Evolutionary conservation across 64 coral and sea anemone genomes (phyloP), one percentile per base, ranked within the genome.

Genomic region (Hydrozoanthus tunicans): DNA sequence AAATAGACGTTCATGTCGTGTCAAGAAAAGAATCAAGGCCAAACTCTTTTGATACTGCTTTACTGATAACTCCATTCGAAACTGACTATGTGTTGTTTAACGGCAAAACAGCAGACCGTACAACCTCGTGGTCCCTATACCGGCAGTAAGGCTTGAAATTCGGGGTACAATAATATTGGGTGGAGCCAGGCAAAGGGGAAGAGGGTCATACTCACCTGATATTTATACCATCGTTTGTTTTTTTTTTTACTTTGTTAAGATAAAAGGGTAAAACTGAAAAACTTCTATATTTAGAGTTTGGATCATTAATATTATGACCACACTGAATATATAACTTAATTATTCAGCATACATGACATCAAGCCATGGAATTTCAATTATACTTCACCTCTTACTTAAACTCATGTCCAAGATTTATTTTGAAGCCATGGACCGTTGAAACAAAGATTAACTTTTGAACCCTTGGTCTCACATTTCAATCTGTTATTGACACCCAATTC

Each of bases 181-280:
- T 88, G 84, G 84, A 73, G 84, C 25, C 84, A 51, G 2, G 6
- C 68, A 58, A 5, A 59, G 68, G 84, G 84, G 84, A 59, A 88
- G 84, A 32, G 84, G 69, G 84, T 0, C 13, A 13, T 62, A 32
- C 13, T 73, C 3, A 15, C 17, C 10, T 65, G 10, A 26, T 12
- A 27, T 9, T 79, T 57, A 9, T 43, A 26, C 4, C 24, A 15
- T 10, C 52, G 59, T 55, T 17, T 25, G 15, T 79, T 52, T 5
- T 66, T 7, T 51, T 5, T 0, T 53, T 88, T 73, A 58, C 74
- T 74, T 56, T 56, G 13, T 56, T 32, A 56, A 59, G 55, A 5
- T 7, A 58, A 14, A 25, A 62, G 17, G 17, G 52, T 79, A 17
- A 8, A 23, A 80, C 17, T 61, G 56, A 54, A 74, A 59, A 56